phyloP scores from a whole-genome alignment of 2,797 vertebrate genomes.

The Linurgus olivaceus region DNA sequence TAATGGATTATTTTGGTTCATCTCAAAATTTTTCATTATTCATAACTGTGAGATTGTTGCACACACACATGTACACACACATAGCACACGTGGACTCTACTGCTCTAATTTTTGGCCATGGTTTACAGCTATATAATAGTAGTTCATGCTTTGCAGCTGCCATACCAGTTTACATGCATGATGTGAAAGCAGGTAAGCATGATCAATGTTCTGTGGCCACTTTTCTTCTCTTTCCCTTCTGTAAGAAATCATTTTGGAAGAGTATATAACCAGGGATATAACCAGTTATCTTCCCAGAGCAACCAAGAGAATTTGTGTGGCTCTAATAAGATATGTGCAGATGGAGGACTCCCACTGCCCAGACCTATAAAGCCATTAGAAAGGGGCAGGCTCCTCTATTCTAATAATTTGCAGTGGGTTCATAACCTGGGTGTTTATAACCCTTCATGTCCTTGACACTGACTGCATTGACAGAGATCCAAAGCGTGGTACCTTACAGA shows the following conservation, averaged over 20 bases:
- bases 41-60: not conserved
- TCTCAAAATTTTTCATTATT: not conserved
- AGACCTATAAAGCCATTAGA: not conserved
- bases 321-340: not conserved
- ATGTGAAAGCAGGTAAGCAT: not conserved
- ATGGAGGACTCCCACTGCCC: not conserved
- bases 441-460: not conserved
- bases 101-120: not conserved
- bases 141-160: not conserved
- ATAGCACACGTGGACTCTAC: not conserved
- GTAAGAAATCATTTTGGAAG: not conserved
- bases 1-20: not conserved
- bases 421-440: not conserved
- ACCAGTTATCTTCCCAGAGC: not conserved
- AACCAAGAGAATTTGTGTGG: not conserved
- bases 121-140: not conserved
- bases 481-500: not conserved
- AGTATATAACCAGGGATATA: not conserved
- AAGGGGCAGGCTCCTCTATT: not conserved
- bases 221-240: not conserved
- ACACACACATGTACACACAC: accelerated
- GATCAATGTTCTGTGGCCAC: accelerated
- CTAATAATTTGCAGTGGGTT: not conserved
- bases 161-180: not conserved
- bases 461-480: not conserved